These are phyloP conservation scores for Numenius phaeopus DNA, from an alignment of 2,797 vertebrate species.

Conservation along the genomic window DNA sequence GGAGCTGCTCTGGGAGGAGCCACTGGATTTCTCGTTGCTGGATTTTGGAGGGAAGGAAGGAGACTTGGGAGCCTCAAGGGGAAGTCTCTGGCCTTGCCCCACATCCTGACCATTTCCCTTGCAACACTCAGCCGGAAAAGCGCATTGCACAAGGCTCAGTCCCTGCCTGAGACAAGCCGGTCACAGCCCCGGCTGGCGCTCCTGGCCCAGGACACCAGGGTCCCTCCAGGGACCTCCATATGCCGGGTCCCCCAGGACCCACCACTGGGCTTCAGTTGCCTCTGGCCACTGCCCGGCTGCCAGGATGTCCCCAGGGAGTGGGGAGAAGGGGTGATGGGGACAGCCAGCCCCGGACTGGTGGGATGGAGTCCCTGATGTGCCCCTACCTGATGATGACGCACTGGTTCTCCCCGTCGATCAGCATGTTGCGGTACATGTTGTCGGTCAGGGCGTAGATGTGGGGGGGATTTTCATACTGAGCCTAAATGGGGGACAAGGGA, in stretches of 20 bases:
- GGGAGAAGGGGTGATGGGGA: background rate
- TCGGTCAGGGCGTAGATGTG: constrained; percentile 96
- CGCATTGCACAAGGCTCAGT: background rate
- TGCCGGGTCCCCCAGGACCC: background rate
- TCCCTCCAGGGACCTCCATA: background rate
- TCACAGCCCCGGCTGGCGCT: background rate
- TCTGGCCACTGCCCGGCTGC: fast-evolving
- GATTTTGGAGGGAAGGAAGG: background rate
- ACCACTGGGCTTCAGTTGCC: background rate
- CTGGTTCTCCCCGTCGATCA: constrained; percentile 95
- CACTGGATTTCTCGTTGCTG: background rate
- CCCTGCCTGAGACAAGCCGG: background rate
- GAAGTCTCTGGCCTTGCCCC: constrained; percentile 45
- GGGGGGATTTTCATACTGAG: constrained; percentile 97
- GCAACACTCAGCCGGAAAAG: background rate
- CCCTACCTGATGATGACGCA: constrained; percentile 97
- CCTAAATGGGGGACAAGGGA: constrained; percentile 73
- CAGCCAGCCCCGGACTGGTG: background rate
- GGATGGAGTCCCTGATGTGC: fast-evolving
- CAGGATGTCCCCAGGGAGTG: fast-evolving
- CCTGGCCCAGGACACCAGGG: fast-evolving
- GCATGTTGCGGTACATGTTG: constrained; percentile 98
- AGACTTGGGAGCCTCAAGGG: background rate
- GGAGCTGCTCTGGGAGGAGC: background rate
- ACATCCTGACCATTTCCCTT: constrained; percentile 26